Base-by-base conservation (phyloP, 2,113 vertebrate genomes). In the Promerops cafer region DNA sequence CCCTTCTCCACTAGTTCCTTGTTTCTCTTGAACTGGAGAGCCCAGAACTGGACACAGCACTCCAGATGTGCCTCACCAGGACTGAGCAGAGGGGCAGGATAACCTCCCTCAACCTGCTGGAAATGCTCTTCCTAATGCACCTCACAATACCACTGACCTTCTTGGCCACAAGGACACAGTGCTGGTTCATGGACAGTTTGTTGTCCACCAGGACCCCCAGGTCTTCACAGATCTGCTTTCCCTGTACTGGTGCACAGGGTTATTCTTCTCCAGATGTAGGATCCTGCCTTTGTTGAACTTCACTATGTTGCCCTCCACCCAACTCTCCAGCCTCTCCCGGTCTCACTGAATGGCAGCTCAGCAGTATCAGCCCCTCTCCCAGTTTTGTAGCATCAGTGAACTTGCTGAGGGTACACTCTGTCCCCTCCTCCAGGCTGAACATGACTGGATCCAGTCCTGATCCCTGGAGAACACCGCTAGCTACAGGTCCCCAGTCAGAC, bases 171-270 rank as follows among this genome's bases (percentile, higher is more conserved):
- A 21, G 24, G 30, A 54, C 20, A 26, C 49, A 15, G 3, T 50
- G 21, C 42, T 64, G 31, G 31, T 35, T 72, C 57, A 27, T 31
- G 35, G 22, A 50, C 28, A 59, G 31, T 23, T 65, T 65, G 3
- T 9, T 37, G 10, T 28, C 18, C 22, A 44, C 27, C 18, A 44
- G 44, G 33, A 39, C 16, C 6, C 21, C 33, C 13, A 52, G 12
- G 10, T 59, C 50, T 74, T 74, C 24, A 6, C 3, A 30, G 45
- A 74, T 22, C 31, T 64, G 31, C 1, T 72, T 57, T 37, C 37
- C 50, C 31, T 42, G 12, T 23, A 35, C 6, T 71, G 24, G 4
- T 3, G 1, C 19, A 7, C 0, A 2, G 5, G 31, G 27, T 37
- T 72, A 50, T 37, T 57, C 12, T 12, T 57, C 44, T 22, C 12